Conservation (phyloP, 2,113 vertebrate genomes). For the Canis aureus region DNA sequence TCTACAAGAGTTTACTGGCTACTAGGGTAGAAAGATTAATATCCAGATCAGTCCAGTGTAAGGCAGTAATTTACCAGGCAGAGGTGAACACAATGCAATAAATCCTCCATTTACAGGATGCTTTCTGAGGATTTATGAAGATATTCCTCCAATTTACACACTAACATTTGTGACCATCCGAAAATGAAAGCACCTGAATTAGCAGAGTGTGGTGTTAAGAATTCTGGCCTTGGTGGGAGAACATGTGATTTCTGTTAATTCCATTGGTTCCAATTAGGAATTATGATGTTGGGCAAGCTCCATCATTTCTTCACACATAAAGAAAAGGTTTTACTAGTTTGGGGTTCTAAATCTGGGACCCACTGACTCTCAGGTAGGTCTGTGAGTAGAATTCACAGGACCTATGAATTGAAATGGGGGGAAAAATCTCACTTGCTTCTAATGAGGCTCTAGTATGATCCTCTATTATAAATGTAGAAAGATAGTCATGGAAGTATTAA, state of each 20-base stretch:
- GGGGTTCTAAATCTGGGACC: not conserved
- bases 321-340: not conserved
- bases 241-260: not conserved
- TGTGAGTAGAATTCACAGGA: not conserved
- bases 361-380: no score
- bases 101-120: constrained; percentile 24
- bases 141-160: not conserved
- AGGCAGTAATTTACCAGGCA: constrained; percentile 42
- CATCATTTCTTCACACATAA: not conserved
- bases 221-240: not conserved
- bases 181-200: constrained; percentile 20
- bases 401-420: not conserved
- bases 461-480: not conserved
- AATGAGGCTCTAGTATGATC: not conserved
- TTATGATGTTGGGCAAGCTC: not conserved
- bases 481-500: not conserved
- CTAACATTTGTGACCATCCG: constrained; percentile 1
- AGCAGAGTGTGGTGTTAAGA: not conserved
- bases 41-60: not conserved
- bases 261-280: not conserved
- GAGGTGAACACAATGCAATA: not conserved
- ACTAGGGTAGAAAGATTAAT: not conserved
- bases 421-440: not conserved
- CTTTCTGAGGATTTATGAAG: constrained; percentile 50
- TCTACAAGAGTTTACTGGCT: not conserved